A percentile compares a stretch with the other conserved stretches of the same genome.
Evolutionary conservation across 2,888 invertebrate species (phyloP).

Genomic region (Caenorhabditis angaria): DNA sequence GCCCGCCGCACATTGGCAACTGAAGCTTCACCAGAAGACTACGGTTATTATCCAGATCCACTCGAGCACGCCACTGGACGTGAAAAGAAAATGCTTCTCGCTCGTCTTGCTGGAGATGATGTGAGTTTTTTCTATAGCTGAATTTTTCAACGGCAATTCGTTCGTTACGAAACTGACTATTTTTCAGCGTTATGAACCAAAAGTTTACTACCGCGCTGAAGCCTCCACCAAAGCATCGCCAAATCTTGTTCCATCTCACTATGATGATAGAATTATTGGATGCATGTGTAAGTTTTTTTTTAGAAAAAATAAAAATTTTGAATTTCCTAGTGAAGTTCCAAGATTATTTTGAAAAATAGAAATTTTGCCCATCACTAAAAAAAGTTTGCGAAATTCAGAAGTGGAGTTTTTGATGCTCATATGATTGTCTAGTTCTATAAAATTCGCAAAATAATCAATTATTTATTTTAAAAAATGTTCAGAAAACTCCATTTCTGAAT

Average conservation of each 20-base stretch:
- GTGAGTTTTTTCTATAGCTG: slow-evolving; percentile 74
- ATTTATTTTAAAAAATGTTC: not conserved
- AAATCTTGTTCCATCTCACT: slow-evolving; percentile 88
- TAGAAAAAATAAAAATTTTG: not conserved
- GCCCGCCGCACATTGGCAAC: slow-evolving; percentile 60
- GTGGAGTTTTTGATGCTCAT: too few species aligned
- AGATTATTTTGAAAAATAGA: too few species aligned
- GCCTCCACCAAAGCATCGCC: slow-evolving; percentile 85
- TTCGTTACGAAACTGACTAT: not conserved
- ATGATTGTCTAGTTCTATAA: too few species aligned
- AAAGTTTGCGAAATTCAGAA: too few species aligned
- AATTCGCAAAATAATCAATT: too few species aligned
- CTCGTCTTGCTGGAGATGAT: slow-evolving; percentile 86
- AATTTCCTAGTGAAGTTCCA: too few species aligned
- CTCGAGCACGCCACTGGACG: slow-evolving; percentile 91
- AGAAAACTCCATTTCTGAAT: not conserved
- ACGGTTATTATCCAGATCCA: slow-evolving; percentile 79
- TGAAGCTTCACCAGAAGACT: slow-evolving; percentile 71
- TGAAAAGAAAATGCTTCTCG: slow-evolving; percentile 88
- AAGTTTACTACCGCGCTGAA: slow-evolving; percentile 71
- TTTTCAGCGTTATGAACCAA: slow-evolving; percentile 71
- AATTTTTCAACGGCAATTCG: not conserved
- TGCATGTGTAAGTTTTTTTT: slow-evolving; percentile 81
- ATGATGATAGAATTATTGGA: slow-evolving; percentile 88
- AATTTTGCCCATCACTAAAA: too few species aligned